phyloP scores from a whole-genome alignment of 1,140 invertebrate genomes.

The Philaenus spumarius region DNA sequence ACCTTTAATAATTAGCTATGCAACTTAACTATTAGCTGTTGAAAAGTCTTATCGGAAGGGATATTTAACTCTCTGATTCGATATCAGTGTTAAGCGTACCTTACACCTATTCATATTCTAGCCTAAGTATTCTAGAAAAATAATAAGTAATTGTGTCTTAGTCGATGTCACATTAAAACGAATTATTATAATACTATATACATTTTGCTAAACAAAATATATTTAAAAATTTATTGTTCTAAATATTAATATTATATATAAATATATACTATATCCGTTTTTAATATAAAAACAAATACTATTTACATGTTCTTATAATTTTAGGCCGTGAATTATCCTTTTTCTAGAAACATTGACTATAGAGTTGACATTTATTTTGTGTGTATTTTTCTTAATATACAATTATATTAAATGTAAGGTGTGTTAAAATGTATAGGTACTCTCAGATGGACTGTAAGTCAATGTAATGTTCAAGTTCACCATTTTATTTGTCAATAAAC shows the following conservation, averaged over 20 bases:
- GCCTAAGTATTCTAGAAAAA: not conserved
- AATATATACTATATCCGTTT: slow-evolving; percentile 8
- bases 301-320: slow-evolving; percentile 7
- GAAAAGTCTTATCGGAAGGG: too few relatives aligned
- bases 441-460: not conserved
- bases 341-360: slow-evolving; percentile 9
- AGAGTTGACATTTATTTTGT: slow-evolving; percentile 8
- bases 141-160: slow-evolving; percentile 17
- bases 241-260: too few relatives aligned
- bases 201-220: slow-evolving; percentile 20
- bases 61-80: too few relatives aligned
- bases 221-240: slow-evolving; percentile 16
- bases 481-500: slow-evolving; percentile 11
- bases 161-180: slow-evolving; percentile 19
- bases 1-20: too few relatives aligned
- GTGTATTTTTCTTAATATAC: slow-evolving; percentile 12
- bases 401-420: slow-evolving; percentile 1
- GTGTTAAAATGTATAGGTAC: slow-evolving; percentile 1
- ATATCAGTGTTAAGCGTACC: too few relatives aligned
- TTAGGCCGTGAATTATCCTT: not conserved
- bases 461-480: not conserved
- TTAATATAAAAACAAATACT: not conserved
- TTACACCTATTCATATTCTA: slow-evolving; percentile 11
- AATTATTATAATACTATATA: slow-evolving; percentile 19
- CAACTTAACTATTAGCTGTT: too few relatives aligned